Base-by-base conservation (phyloP, 1,140 invertebrate species). In the Drosophila persimilis region DNA sequence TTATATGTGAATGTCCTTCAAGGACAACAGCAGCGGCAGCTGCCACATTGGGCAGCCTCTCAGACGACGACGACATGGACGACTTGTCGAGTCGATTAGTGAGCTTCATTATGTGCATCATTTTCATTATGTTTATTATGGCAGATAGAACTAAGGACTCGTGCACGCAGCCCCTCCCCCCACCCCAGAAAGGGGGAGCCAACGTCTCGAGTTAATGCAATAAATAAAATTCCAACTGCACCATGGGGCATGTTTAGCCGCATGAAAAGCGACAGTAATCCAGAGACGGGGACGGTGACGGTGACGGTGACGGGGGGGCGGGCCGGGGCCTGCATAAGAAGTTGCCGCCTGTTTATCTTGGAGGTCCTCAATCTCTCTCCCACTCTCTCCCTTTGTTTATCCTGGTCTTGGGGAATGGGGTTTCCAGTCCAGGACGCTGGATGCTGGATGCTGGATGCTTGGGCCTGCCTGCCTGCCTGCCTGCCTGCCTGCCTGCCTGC, bases 221-320 rank as follows among this genome's bases (percentile, higher is more conserved):
- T 85, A 85, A 85, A 85, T 85, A 85, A 86, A 85, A 86, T 86
- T 86, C 77, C 77, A 85, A 85, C 81, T 85, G 81, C 81, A 85
- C 83, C 81, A 66, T 65, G 70, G 81, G 81, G 81, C 81, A 71
- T 85, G 81, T 85, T 85, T 85, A 85, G 81, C 83, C 81, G 81
- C 81, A 86, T 86, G 81, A 85, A 85, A 85, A 81, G 83, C 81
- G 81, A 81, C 81, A 77, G 81, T 81, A 71, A 81, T 31, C 31
- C 31, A 77, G 11, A 8, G 11, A 39, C 4, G 35, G 35, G 0
- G 15, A n/a, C n/a, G n/a, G n/a, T 17, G 0, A 17, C 17, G 17
- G 17, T 17, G 8, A 9, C 2, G 35, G 35, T 5, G 24, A 24
- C 5, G 35, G 0, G 8, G 35, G 31, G 8, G 2, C 9, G 31